A percentile compares a stretch with the other conserved stretches of the same genome.
Conservation (phyloP, 2,113 vertebrate species). For the cat (Felis catus) region F.catus_Fca126_mat1.0 CM031416.1:84493001-84493500, state of each 20-base stretch:
- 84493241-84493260: too few species aligned
- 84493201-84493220: too few species aligned
- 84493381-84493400: too few species aligned
- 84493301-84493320: too few species aligned
- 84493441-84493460: constrained; percentile 95
- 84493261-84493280: too few species aligned
- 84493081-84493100: neutral
- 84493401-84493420: constrained; percentile 91
- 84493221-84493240: too few species aligned
- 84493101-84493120: neutral
- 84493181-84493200: neutral
- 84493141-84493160: neutral
- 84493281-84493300: too few species aligned
- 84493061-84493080: neutral
- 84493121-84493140: neutral
- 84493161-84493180: neutral
- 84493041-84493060: too few species aligned
- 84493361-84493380: too few species aligned
- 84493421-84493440: constrained; percentile 97
- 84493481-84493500: constrained; percentile 95
- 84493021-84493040: rapidly evolving
- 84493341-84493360: too few species aligned
- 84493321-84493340: too few species aligned
- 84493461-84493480: constrained; percentile 96
- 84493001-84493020: neutral